A percentile compares a stretch with the other conserved stretches of the same genome.
phyloP scores from a whole-genome alignment of 2,888 invertebrate species.

The Melinopterus prodromus region DNA sequence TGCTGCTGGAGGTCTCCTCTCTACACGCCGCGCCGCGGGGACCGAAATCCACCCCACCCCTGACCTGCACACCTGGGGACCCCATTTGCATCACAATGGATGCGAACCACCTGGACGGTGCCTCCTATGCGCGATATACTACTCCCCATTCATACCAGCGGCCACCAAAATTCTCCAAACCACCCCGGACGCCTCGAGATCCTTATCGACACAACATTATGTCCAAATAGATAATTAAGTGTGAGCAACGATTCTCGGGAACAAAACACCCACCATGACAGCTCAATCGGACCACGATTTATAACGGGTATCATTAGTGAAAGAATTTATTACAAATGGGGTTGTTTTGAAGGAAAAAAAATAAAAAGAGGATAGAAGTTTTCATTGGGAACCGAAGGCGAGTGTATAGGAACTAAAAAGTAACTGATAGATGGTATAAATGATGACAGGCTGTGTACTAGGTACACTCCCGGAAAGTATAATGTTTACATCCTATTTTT shows the following conservation, averaged over 20 bases:
- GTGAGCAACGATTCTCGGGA: not conserved
- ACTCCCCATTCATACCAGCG: constrained; percentile 13
- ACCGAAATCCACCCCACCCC: constrained; percentile 41
- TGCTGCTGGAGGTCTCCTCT: constrained; percentile 38
- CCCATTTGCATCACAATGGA: constrained; percentile 50
- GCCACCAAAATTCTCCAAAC: constrained; percentile 32
- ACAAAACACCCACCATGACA: not conserved
- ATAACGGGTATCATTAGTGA: not conserved
- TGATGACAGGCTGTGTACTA: no score
- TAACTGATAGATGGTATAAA: no score
- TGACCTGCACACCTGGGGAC: constrained; percentile 49
- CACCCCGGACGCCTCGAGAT: not conserved
- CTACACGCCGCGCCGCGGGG: constrained; percentile 35
- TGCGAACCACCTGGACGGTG: constrained; percentile 50
- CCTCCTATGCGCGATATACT: constrained; percentile 42
- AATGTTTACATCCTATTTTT: no score
- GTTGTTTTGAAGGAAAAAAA: no score
- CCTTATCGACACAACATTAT: not conserved
- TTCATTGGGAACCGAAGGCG: no score
- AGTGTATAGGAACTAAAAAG: no score
- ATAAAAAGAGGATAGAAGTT: no score
- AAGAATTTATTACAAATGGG: not conserved
- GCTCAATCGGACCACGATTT: not conserved
- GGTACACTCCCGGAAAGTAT: no score
- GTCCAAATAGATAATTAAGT: not conserved